Percentiles rank a stretch among this genome's conserved stretches.
These are phyloP conservation scores for Gordius sp. DNA, from an alignment of 2,888 invertebrate genomes.

Conservation along the genomic window DNA sequence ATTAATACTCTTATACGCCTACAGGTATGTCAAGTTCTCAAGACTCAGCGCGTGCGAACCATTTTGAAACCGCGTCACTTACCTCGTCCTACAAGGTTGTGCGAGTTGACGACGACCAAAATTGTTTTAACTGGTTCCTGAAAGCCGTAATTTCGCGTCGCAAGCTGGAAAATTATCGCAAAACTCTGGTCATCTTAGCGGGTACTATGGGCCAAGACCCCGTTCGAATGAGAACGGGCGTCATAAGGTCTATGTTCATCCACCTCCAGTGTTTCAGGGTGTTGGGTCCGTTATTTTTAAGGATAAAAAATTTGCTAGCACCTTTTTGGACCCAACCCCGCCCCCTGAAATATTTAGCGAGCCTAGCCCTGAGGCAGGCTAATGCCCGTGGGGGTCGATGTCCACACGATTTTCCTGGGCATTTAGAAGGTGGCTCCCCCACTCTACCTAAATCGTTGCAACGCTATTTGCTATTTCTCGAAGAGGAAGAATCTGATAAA, in stretches of 20 bases:
- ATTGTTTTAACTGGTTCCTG: constrained; percentile 24
- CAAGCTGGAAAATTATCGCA: constrained; percentile 21
- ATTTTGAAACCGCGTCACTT: no score
- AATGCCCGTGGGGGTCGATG: no score
- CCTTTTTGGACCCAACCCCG: constrained; percentile 6
- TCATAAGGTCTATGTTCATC: constrained; percentile 10
- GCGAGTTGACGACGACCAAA: neutral
- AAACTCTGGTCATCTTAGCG: constrained; percentile 23
- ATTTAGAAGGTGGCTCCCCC: no score
- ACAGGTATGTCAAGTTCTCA: no score
- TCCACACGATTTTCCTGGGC: no score
- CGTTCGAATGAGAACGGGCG: neutral
- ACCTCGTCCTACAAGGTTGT: no score
- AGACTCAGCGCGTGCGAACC: no score
- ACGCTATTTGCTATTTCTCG: no score
- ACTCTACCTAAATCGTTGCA: no score
- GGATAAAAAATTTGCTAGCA: neutral
- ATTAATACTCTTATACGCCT: no score
- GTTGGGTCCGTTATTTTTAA: neutral
- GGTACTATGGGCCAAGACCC: neutral
- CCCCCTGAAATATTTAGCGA: neutral
- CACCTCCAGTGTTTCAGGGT: neutral
- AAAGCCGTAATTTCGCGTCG: constrained; percentile 24
- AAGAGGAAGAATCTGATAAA: no score
- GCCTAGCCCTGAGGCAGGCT: neutral